Evolutionary conservation across 2,797 vertebrate genomes (phyloP).

Genomic region (Lagodon rhomboides): DNA sequence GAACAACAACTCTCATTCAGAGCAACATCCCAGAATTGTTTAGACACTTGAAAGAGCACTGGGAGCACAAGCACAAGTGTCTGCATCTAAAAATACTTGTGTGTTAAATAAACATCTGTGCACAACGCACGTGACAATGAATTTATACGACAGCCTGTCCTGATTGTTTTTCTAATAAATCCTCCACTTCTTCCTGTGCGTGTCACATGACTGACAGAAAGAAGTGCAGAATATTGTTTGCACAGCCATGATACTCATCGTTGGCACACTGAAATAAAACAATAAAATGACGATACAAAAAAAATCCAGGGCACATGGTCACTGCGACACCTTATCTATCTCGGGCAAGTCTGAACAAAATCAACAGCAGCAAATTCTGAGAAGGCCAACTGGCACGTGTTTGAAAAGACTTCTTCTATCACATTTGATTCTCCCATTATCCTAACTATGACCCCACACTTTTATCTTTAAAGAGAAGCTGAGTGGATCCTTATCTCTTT

Average conservation of each 20-base stretch:
- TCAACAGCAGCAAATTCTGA: conserved; percentile 1
- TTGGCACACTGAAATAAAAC: conserved; percentile 32
- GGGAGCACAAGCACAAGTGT: conserved; percentile 1
- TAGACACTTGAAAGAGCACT: conserved; percentile 6
- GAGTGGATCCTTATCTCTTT: conserved; percentile 34
- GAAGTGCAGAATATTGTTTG: conserved; percentile 23
- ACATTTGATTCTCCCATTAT: neutral
- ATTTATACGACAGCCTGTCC: conserved; percentile 15
- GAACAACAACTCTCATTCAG: neutral
- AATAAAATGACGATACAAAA: conserved; percentile 23
- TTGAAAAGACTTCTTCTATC: neutral
- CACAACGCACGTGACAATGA: neutral
- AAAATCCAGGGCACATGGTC: conserved; percentile 2
- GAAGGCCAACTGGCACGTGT: neutral
- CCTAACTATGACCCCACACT: neutral
- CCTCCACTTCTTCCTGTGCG: neutral
- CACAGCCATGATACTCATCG: conserved; percentile 33
- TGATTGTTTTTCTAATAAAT: conserved; percentile 10
- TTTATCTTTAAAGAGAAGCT: conserved; percentile 25
- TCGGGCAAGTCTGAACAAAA: neutral
- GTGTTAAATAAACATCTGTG: conserved; percentile 24
- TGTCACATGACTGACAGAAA: conserved; percentile 30
- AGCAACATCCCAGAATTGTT: conserved; percentile 20
- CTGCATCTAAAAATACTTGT: conserved; percentile 44
- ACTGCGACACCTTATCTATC: neutral